These are phyloP conservation scores for Tadarida brasiliensis DNA, from an alignment of 2,797 vertebrate genomes.

Conservation along the genomic window DNA sequence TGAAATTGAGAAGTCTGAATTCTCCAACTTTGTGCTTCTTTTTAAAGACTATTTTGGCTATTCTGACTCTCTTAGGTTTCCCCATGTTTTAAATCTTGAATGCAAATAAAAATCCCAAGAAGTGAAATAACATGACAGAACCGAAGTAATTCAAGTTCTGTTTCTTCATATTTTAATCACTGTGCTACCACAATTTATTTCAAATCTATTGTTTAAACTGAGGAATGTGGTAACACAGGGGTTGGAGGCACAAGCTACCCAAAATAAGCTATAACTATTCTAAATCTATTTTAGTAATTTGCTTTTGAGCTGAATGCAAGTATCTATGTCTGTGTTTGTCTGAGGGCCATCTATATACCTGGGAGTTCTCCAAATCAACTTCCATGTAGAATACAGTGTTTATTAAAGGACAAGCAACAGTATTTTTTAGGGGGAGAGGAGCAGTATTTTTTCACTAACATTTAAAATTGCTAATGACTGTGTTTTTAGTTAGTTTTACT, in stretches of 20 bases:
- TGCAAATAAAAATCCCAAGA: neutral
- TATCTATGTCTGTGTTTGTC: neutral
- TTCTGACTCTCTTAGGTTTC: neutral
- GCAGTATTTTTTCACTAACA: neutral
- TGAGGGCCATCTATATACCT: neutral
- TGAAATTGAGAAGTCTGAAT: conserved; percentile 39
- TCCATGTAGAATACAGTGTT: neutral
- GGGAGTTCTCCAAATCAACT: neutral
- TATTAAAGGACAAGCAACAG: conserved; percentile 8
- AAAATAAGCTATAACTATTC: neutral
- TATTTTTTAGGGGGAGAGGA: neutral
- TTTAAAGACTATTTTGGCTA: conserved; percentile 35
- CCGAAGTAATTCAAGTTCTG: conserved; percentile 2
- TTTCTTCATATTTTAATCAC: conserved; percentile 40
- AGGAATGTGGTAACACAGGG: neutral
- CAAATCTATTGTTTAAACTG: conserved; percentile 41
- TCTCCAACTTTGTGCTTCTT: neutral
- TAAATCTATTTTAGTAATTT: neutral
- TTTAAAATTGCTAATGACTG: neutral
- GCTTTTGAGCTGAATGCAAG: neutral
- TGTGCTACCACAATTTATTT: neutral
- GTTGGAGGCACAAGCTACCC: neutral
- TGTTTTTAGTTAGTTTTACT: conserved; percentile 17
- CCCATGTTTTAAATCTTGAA: conserved; percentile 49
- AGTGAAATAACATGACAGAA: neutral